A percentile compares a stretch with the other conserved stretches of the same genome.
Conservation (phyloP, 2,113 vertebrate genomes). For the Hemichromis elongatus region DNA sequence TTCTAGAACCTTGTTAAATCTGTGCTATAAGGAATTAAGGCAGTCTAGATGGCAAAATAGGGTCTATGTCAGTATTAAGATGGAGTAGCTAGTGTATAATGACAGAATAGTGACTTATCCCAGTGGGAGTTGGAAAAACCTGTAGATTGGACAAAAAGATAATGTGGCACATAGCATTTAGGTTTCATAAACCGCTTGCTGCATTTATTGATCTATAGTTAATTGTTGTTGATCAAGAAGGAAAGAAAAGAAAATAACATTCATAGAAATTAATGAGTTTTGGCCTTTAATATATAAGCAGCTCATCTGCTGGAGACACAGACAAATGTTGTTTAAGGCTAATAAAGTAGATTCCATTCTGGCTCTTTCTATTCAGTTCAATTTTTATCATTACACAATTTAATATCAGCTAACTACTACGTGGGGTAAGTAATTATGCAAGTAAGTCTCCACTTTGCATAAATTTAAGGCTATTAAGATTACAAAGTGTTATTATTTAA, state of each 20-base stretch:
- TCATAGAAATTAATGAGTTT: neutral
- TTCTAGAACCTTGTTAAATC: neutral
- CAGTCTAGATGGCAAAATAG: neutral
- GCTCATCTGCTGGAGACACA: neutral
- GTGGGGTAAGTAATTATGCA: neutral
- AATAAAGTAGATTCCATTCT: neutral
- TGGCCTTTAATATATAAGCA: neutral
- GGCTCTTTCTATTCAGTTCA: neutral
- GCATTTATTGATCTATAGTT: neutral
- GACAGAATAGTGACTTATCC: neutral
- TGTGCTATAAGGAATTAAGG: neutral
- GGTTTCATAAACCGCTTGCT: neutral
- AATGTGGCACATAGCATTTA: rapidly evolving
- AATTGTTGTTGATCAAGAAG: neutral
- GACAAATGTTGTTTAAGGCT: neutral
- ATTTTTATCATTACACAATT: neutral
- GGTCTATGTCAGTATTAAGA: neutral
- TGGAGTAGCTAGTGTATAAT: neutral
- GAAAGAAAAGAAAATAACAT: neutral
- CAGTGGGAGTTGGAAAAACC: neutral
- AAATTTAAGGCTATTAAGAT: neutral
- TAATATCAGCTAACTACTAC: neutral
- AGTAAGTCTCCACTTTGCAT: neutral
- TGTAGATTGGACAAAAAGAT: neutral
- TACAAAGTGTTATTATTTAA: neutral